Evolutionary conservation across 2,888 invertebrate genomes (phyloP), one percentile per base, ranked within the genome.

Genomic region (Trachelus tabidus): DNA sequence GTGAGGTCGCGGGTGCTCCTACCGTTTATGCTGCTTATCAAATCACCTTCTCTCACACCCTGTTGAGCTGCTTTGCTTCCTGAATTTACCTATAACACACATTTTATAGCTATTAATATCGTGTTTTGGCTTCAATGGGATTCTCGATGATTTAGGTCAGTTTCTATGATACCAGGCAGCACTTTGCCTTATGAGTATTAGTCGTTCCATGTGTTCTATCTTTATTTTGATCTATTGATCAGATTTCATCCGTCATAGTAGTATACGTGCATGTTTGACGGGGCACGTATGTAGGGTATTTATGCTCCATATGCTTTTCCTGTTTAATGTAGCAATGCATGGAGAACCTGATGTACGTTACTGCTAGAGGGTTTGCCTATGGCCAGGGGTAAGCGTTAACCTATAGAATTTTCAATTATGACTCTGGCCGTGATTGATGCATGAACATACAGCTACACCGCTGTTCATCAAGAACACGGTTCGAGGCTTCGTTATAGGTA

Each of bases 41-140:
- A 93, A 91, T 97, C 97, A 68, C 97, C 97, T 90, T 97, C 97
- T 77, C 96, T 92, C 78, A 97, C 94, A 11, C 97, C 97, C 87
- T 95, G 94, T 85, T 95, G 92, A 40, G 96, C 95, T n/a, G 97
- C 96, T 90, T 97, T 96, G 86, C 97, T 96, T 77, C 96, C 96
- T 12, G 96, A 96, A 92, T 97, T 97, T 86, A 97, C 96, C 97
- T 97, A 94, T 77, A 94, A 94, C 85, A 86, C 85, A 79, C 79
- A 77, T 76, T 78, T 23, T 56, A 56, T 9, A 9, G 2, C 23
- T 56, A 23, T 56, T 56, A 79, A 77, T 68, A 33, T 12, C 30
- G 30, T 73, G 33, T 31, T 23, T 31, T n/a, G 31, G 1, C 34
- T 23, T 40, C 40, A 40, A 40, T 23, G 15, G 23, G 6, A 73